Evolutionary conservation across 2,113 vertebrate species (phyloP).

Genomic region (Choloepus hoffmanni): DNA sequence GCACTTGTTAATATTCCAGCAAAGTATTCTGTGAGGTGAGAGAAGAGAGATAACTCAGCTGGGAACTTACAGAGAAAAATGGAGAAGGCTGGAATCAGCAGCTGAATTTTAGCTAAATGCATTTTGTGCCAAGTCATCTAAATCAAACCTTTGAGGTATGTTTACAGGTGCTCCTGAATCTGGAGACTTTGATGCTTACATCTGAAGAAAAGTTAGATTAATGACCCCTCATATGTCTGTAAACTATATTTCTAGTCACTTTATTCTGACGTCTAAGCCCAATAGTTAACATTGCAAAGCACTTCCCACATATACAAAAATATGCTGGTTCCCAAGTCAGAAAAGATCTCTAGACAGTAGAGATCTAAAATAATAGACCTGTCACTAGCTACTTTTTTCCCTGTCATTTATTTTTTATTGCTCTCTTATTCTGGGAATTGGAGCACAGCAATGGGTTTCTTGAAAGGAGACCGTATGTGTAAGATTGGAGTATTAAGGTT

Average conservation of each 20-base stretch:
- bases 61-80: constrained; percentile 52
- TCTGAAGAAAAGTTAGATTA: constrained; percentile 71
- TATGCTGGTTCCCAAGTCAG: constrained; percentile 27
- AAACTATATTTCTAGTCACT: constrained; percentile 55
- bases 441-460: constrained; percentile 64
- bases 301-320: neutral
- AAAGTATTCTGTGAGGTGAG: neutral
- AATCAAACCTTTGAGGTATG: constrained; percentile 56
- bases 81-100: constrained; percentile 50
- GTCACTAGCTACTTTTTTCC: constrained; percentile 46
- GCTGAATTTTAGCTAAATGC: constrained; percentile 38
- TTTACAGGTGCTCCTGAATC: constrained; percentile 15
- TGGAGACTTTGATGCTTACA: constrained; percentile 46
- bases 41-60: constrained; percentile 35
- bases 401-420: constrained; percentile 56
- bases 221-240: constrained; percentile 26
- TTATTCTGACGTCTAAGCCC: neutral
- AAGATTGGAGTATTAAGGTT: constrained; percentile 53
- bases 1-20: neutral
- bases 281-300: neutral
- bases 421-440: constrained; percentile 65
- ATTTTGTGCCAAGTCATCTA: constrained; percentile 55
- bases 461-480: constrained; percentile 59
- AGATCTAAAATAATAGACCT: constrained; percentile 59
- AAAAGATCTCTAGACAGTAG: constrained; percentile 37